Base-by-base conservation (phyloP, 2,888 invertebrate species). In the Epirrhoe tristata region DNA sequence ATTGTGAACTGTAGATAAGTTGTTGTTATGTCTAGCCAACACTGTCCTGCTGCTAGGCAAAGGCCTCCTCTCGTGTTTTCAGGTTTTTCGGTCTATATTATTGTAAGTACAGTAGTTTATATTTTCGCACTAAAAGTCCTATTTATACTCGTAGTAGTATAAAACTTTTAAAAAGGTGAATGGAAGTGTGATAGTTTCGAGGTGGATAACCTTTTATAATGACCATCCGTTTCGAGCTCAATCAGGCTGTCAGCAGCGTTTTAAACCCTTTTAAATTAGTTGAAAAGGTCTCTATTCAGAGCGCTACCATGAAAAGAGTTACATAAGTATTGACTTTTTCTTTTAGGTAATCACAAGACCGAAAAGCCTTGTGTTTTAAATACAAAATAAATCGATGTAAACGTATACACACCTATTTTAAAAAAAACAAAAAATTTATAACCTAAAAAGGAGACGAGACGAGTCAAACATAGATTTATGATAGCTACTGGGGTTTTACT, bases 121-220 rank as follows among this genome's bases (percentile, higher is more conserved):
- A 36, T 10, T 36, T 36, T 8, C 8, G 6, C 36, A 36, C 6
- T 36, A 36, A 8, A 10, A 8, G 10, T 8, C 1, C 8, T 36
- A 7, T 3, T 8, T 3, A 7, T 8, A 36, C 36, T 10, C 10
- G 8, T 36, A 8, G 7, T 43, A 10, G 39, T 43, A 43, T 43
- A 12, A 43, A 43, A 43, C 12, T 43, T 43, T 5, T 36, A 12
- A 12, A 43, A 43, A 12, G 39, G 12, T 43, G 10, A 43, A 8
- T 43, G 4, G 12, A 43, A 43, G 39, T 31, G 51, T 58, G 36
- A 39, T 39, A 39, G 55, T 55, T 50, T 36, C 8, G 14, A 48
- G 51, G 62, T 63, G 34, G 58, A 58, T 65, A 58, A 61, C 60
- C 52, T 59, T 61, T 68, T 32, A 67, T 63, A 63, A 63, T 52